A percentile compares a stretch with the other conserved stretches of the same genome.
Conservation (phyloP, 2,888 invertebrate genomes). For the Hermaeophaga mercurialis region DNA sequence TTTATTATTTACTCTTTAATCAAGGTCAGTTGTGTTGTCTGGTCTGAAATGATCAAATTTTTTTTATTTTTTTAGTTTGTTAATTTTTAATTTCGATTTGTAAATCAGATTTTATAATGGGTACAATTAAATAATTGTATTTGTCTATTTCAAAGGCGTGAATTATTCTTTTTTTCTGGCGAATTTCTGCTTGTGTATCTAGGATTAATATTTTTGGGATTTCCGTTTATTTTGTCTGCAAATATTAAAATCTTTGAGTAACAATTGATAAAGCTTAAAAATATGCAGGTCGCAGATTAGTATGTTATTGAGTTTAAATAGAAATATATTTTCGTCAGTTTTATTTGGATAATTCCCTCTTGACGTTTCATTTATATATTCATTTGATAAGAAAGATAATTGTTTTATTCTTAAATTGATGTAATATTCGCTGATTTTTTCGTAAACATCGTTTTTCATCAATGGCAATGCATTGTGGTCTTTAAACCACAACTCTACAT, state of each 20-base stretch:
- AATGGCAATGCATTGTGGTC: neutral
- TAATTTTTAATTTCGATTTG: neutral
- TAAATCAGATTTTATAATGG: neutral
- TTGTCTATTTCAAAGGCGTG: neutral
- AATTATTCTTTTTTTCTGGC: neutral
- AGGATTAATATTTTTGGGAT: neutral
- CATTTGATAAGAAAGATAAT: neutral
- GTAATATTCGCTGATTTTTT: neutral
- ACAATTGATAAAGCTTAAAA: neutral
- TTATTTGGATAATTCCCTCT: neutral
- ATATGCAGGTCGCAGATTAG: neutral
- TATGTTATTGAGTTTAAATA: neutral
- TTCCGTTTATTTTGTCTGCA: neutral
- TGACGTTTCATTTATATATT: neutral
- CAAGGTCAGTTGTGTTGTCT: too few relatives aligned
- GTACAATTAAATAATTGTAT: neutral
- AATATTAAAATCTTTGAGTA: neutral
- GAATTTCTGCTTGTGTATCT: neutral
- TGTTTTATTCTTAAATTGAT: neutral
- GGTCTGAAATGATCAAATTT: neutral
- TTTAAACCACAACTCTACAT: conserved; percentile 1
- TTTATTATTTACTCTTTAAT: too few relatives aligned
- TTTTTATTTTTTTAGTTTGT: neutral
- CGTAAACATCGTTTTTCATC: neutral
- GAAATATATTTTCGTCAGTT: neutral